Evolutionary conservation across 2,797 vertebrate genomes (phyloP).

Genomic region (Girardinus metallicus): DNA sequence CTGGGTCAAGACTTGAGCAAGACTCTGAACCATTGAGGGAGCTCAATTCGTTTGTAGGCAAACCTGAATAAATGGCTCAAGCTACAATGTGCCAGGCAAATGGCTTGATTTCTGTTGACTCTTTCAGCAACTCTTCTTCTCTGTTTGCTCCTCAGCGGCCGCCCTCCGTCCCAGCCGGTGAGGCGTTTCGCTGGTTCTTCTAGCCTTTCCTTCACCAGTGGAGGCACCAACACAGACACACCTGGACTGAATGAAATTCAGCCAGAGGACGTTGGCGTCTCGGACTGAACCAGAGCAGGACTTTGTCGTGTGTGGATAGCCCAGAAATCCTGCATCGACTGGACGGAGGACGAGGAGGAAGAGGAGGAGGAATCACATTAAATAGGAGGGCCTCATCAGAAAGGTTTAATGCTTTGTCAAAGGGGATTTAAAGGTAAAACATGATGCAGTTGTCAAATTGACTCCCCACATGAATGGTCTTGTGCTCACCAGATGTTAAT

Average conservation of each 20-base stretch:
- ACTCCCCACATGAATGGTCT: not conserved
- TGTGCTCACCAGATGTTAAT: not conserved
- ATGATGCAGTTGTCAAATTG: not conserved
- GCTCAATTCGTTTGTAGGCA: not conserved
- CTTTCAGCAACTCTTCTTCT: not conserved
- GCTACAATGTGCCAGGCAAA: not conserved
- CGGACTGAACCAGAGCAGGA: constrained; percentile 29
- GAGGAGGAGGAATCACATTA: constrained; percentile 27
- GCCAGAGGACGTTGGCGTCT: constrained; percentile 17
- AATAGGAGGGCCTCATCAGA: constrained; percentile 1
- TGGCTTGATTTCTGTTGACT: not conserved
- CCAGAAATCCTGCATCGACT: constrained; percentile 35
- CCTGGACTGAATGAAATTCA: constrained; percentile 3
- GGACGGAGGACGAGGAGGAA: constrained; percentile 14
- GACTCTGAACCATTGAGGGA: not conserved
- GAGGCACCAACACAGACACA: constrained; percentile 19
- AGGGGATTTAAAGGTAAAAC: constrained; percentile 28
- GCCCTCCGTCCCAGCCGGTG: constrained; percentile 69
- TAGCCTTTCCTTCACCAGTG: constrained; percentile 34
- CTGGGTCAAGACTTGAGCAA: not conserved
- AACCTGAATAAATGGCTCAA: not conserved
- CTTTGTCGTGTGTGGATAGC: constrained; percentile 31
- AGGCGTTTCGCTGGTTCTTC: constrained; percentile 79
- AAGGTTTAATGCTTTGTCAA: not conserved
- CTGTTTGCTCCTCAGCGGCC: constrained; percentile 56